Evolutionary conservation across 1,140 invertebrate genomes (phyloP), one percentile per base, ranked within the genome.

Genomic region (Hesperophylax magnus): DNA sequence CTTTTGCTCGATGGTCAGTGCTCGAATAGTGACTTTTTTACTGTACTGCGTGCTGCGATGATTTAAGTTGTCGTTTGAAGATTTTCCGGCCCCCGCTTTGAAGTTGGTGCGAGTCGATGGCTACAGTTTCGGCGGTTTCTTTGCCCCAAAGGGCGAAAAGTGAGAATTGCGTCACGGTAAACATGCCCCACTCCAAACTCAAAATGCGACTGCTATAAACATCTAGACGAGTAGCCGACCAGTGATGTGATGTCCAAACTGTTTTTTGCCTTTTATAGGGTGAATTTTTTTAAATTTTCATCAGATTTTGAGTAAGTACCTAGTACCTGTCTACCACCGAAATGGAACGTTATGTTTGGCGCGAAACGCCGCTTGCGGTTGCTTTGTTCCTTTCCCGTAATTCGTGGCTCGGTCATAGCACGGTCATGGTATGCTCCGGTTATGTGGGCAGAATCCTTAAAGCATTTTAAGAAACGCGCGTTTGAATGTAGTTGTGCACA

Each of bases 21-120:
- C 6, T 31, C 17, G 27, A 7, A 8, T 9, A n/a, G n/a, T 47
- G 67, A 71, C 67, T 20, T 71, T 71, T 71, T 18, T 39, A 53
- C 67, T 71, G n/a, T 39, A 52, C 67, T 39, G 17, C 53, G 67
- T 53, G 67, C 47, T 22, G 34, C 39, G 67, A 71, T 71, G 67
- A 71, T 71, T 53, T 71, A 71, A 71, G 34, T 20, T 18, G n/a
- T 71, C 67, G 9, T 71, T 58, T 58, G 54, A 61, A 34, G 31
- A 76, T 34, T 61, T 76, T n/a, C 24, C 47, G 47, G 14, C 17
- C 5, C 6, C 47, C 3, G 27, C 53, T 54, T 74, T 56, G 53
- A 74, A 17, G 47, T 56, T 20, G 71, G 27, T 53, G 27, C 31
- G 67, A 34, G 47, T 71, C 67, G 31, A 52, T 31, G 34, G 24